phyloP scores from a whole-genome alignment of 1,140 invertebrate species.

The Calycopis cecrops region DNA sequence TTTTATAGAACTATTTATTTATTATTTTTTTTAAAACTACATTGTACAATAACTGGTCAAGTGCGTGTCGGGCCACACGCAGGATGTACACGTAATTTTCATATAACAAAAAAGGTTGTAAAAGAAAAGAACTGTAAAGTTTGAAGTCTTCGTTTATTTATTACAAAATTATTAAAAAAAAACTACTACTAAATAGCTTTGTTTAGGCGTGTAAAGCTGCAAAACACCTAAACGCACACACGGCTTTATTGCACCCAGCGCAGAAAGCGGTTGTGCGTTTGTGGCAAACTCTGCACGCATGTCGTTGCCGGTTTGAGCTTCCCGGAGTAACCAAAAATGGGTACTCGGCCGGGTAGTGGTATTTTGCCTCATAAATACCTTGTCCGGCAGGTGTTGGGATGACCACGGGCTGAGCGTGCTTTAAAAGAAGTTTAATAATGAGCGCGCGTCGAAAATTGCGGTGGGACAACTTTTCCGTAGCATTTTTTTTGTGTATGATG shows the following conservation, averaged over 20 bases:
- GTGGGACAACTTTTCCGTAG: neutral
- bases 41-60: too few species aligned
- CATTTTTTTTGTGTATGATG: conserved; percentile 10
- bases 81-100: neutral
- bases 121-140: neutral
- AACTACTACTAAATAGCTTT: neutral
- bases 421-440: neutral
- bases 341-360: conserved; percentile 3
- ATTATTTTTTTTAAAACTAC: neutral
- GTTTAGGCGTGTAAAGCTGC: neutral
- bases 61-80: neutral
- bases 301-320: neutral
- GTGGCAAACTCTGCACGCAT: neutral
- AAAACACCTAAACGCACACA: conserved; percentile 6
- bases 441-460: neutral
- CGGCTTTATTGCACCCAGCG: conserved; percentile 15
- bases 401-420: neutral
- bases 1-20: neutral
- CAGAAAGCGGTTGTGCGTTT: conserved; percentile 3
- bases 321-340: too few species aligned
- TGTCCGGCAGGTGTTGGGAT: neutral
- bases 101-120: neutral
- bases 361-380: neutral
- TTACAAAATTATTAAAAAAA: neutral
- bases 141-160: neutral